Percentiles rank a stretch among this genome's conserved stretches.
Conservation (phyloP, 2,797 vertebrate genomes). For the Liasis olivaceus region DNA sequence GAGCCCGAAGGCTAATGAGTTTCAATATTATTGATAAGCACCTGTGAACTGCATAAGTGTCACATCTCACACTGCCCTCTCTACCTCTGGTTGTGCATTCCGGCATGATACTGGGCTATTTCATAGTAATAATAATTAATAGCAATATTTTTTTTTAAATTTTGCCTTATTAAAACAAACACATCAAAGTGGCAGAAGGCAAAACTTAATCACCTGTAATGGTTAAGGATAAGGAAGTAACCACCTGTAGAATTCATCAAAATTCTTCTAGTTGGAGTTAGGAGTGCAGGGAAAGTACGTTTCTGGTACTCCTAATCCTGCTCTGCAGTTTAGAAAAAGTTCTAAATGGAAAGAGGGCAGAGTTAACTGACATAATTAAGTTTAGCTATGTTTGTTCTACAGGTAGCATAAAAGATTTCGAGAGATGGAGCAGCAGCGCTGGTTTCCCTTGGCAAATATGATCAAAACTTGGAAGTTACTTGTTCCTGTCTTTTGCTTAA, state of each 20-base stretch:
- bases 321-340: not conserved
- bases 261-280: not conserved
- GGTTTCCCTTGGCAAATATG: not conserved
- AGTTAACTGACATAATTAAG: not conserved
- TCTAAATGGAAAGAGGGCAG: not conserved
- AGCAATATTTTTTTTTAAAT: no score
- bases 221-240: not conserved
- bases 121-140: not conserved
- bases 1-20: not conserved
- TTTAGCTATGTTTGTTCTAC: not conserved
- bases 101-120: not conserved
- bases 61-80: not conserved
- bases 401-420: not conserved
- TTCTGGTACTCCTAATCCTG: not conserved
- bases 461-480: not conserved
- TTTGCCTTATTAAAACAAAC: not conserved
- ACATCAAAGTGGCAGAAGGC: not conserved
- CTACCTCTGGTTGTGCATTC: not conserved
- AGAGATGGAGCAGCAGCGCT: not conserved
- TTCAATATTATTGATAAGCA: not conserved
- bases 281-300: not conserved
- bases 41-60: not conserved
- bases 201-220: not conserved
- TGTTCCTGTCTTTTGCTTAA: not conserved
- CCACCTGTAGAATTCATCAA: not conserved